These are phyloP conservation scores for Morpho helenor DNA, from an alignment of 2,888 invertebrate genomes.

Conservation along the genomic window DNA sequence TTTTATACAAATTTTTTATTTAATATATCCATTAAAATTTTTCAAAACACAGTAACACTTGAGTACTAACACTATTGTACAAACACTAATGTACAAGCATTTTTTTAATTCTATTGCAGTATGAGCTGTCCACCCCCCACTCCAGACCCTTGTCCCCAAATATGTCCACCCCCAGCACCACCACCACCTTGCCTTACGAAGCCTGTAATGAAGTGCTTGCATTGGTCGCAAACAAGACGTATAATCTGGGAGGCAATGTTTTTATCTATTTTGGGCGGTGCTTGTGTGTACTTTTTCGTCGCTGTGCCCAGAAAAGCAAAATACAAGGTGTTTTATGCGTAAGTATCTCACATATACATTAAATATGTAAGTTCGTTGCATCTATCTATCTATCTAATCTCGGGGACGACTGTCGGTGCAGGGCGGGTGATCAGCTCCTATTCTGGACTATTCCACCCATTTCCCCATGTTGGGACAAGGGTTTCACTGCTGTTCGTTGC, in stretches of 20 bases:
- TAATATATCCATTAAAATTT: no score
- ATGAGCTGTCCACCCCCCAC: constrained; percentile 35
- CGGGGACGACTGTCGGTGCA: no score
- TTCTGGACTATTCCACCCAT: no score
- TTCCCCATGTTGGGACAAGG: no score
- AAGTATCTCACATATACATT: constrained; percentile 40
- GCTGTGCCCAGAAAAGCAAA: constrained; percentile 74
- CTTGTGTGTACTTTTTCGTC: constrained; percentile 66
- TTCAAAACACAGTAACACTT: no score
- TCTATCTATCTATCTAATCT: no score
- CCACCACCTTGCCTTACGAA: constrained; percentile 48
- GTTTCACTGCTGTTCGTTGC: no score
- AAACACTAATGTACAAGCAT: not conserved
- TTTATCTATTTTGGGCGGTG: constrained; percentile 53
- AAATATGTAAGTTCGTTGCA: no score
- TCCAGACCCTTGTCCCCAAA: constrained; percentile 47
- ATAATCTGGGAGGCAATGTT: constrained; percentile 72
- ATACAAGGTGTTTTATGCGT: constrained; percentile 90
- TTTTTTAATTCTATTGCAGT: constrained; percentile 6
- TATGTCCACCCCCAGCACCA: constrained; percentile 46
- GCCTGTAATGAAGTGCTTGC: constrained; percentile 85
- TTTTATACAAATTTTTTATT: no score
- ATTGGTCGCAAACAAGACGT: constrained; percentile 80
- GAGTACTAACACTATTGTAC: no score
- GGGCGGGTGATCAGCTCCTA: no score